Conservation (phyloP, 2,797 vertebrate species). For the Sebastes goodei region DNA sequence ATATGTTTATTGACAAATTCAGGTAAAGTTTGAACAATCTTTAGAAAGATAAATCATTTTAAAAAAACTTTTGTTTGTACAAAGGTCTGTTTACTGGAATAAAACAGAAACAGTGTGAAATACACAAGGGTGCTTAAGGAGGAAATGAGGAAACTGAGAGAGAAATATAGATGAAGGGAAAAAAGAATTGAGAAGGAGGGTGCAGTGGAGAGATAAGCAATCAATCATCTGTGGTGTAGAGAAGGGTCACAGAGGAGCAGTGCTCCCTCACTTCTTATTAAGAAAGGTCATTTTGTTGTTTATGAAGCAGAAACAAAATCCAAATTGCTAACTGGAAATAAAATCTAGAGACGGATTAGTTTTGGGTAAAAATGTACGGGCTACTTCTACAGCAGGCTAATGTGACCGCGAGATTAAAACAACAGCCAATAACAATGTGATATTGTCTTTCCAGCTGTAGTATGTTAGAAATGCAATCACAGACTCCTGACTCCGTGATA, state of each 20-base stretch:
- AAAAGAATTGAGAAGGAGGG: constrained; percentile 6
- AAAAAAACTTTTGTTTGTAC: constrained; percentile 1
- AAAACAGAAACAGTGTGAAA: constrained; percentile 18
- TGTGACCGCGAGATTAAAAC: background rate
- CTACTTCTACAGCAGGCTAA: background rate
- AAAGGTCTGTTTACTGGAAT: constrained; percentile 6
- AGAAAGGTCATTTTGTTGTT: constrained; percentile 55
- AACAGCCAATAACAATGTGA: background rate
- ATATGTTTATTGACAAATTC: background rate
- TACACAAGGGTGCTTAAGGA: constrained; percentile 15
- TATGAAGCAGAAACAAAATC: constrained; percentile 29
- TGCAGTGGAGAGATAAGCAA: constrained; percentile 49
- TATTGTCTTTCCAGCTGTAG: background rate
- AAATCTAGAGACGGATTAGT: background rate
- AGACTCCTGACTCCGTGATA: background rate
- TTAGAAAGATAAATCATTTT: constrained; percentile 21
- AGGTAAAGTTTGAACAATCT: background rate
- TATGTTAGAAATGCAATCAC: background rate
- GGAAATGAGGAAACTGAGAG: constrained; percentile 32
- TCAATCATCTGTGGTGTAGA: constrained; percentile 56
- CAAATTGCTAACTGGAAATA: constrained; percentile 11
- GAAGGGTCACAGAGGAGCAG: constrained; percentile 38
- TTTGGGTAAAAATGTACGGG: background rate
- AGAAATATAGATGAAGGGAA: constrained; percentile 37
- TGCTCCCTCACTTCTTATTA: constrained; percentile 48